Conservation (phyloP, 1,140 invertebrate species). For the Drosophila seguyi region DNA sequence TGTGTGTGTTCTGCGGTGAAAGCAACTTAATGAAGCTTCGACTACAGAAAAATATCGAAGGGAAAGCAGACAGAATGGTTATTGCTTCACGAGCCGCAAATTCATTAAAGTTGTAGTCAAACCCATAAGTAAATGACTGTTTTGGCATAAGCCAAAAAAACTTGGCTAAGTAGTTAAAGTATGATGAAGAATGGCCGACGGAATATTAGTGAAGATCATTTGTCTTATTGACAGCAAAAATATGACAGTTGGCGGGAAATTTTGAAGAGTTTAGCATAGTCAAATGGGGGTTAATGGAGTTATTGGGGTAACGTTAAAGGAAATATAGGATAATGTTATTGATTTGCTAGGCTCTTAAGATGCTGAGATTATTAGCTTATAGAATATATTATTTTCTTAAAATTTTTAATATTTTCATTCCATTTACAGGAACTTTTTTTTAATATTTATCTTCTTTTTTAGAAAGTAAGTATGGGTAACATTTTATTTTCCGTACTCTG, state of each 20-base stretch:
- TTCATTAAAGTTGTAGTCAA: conserved; percentile 45
- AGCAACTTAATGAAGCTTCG: conserved; percentile 47
- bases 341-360: too few species aligned
- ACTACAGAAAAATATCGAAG: conserved; percentile 8
- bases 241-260: conserved; percentile 6
- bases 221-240: conserved; percentile 35
- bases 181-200: not conserved
- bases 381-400: fast-evolving
- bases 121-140: conserved; percentile 43
- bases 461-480: too few species aligned
- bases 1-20: conserved; percentile 29
- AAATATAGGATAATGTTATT: not conserved
- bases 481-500: too few species aligned
- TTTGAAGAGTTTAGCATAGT: not conserved
- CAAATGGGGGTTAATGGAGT: not conserved
- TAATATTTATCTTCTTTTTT: too few species aligned
- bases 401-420: too few species aligned
- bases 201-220: conserved; percentile 16
- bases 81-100: conserved; percentile 15
- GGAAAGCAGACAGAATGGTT: conserved; percentile 11
- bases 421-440: too few species aligned
- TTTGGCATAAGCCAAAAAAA: conserved; percentile 22
- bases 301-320: not conserved
- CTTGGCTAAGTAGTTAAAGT: conserved; percentile 13
- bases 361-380: too few species aligned